Evolutionary conservation across 2,113 vertebrate species (phyloP).

Genomic region (Anolis sagrei): DNA sequence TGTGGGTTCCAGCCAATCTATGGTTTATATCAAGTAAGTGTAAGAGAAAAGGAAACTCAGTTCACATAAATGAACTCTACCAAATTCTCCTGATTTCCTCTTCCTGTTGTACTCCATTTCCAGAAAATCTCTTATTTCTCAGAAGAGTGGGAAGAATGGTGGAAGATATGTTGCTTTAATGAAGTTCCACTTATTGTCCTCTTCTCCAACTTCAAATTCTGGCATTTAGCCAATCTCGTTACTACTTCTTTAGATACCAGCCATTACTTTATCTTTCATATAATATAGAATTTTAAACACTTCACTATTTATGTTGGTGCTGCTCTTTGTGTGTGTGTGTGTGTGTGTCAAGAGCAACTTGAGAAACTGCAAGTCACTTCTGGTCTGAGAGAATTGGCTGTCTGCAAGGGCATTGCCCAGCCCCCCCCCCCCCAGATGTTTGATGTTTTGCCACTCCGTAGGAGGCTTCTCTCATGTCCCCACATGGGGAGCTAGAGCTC

Average conservation of each 20-base stretch:
- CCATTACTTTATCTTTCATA: neutral
- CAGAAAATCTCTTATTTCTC: neutral
- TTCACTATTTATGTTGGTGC: neutral
- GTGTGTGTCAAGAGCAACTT: too few relatives aligned
- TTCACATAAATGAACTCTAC: neutral
- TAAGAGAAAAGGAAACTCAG: neutral
- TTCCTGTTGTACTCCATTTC: neutral
- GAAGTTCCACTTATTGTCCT: too few relatives aligned
- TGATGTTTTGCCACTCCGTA: too few relatives aligned
- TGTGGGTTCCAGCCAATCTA: neutral
- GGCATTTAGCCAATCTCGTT: too few relatives aligned
- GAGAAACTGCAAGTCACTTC: too few relatives aligned
- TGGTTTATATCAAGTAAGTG: neutral
- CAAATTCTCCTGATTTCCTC: neutral
- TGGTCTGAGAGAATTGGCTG: too few relatives aligned
- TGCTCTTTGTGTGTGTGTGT: too few relatives aligned
- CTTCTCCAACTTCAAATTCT: too few relatives aligned
- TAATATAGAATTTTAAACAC: neutral
- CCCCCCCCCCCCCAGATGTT: too few relatives aligned
- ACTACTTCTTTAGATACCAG: neutral
- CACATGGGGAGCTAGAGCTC: too few relatives aligned
- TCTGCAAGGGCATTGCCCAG: too few relatives aligned
- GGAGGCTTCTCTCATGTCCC: too few relatives aligned
- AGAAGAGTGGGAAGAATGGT: neutral
- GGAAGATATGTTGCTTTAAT: neutral